Evolutionary conservation across 2,888 invertebrate species (phyloP).

Genomic region (Platynereis dumerilii): DNA sequence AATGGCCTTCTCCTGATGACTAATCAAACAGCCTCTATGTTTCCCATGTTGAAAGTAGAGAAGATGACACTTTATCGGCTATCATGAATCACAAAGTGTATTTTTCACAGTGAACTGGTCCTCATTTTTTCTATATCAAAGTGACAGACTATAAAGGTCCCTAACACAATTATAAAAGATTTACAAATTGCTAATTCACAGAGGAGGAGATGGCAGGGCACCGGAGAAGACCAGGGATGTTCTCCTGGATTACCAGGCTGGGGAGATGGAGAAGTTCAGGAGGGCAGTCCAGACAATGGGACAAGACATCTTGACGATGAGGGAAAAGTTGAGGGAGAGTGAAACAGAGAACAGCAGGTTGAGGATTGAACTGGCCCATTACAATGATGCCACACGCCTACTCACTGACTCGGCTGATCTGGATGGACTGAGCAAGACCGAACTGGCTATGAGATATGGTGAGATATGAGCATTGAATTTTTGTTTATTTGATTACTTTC

Average conservation of each 20-base stretch:
- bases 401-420: conserved; percentile 55
- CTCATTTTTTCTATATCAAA: no score
- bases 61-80: no score
- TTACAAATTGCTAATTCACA: no score
- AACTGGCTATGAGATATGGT: conserved; percentile 57
- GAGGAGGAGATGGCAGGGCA: no score
- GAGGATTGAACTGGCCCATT: conserved; percentile 47
- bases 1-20: no score
- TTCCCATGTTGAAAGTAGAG: no score
- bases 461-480: conserved; percentile 12
- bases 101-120: no score
- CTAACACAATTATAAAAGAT: no score
- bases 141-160: no score
- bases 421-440: conserved; percentile 54
- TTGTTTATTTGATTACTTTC: no score
- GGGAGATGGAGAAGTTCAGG: conserved; percentile 56
- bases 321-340: conserved; percentile 46
- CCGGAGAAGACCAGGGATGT: conserved; percentile 17
- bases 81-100: no score
- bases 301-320: conserved; percentile 53
- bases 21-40: no score
- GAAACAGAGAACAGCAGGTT: conserved; percentile 53
- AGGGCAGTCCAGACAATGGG: conserved; percentile 59
- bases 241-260: conserved; percentile 54
- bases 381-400: conserved; percentile 51